phyloP scores from a whole-genome alignment of 1,140 invertebrate species.

The Hylaeus anthracinus region DNA sequence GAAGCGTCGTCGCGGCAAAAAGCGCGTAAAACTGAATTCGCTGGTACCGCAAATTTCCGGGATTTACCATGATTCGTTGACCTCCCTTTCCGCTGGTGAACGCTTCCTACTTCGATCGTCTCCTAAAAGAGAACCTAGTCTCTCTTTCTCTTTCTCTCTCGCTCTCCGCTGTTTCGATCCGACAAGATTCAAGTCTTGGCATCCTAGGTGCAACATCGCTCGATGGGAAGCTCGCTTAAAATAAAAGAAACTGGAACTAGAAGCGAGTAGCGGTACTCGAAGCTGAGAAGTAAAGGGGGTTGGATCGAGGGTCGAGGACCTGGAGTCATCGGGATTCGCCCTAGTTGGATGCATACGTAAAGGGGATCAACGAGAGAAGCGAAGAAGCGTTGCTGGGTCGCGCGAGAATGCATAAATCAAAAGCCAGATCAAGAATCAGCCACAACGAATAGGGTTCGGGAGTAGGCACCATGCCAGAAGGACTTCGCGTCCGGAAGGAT shows the following conservation, averaged over 20 bases:
- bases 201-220: not conserved
- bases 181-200: not conserved
- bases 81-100: not conserved
- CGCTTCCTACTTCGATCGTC: constrained; percentile 5
- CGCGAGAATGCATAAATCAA: constrained; percentile 27
- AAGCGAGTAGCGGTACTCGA: not conserved
- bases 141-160: not conserved
- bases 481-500: constrained; percentile 10
- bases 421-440: constrained; percentile 47
- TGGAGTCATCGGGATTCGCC: not conserved
- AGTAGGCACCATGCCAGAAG: constrained; percentile 27
- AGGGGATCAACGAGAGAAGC: not conserved
- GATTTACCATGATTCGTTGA: not conserved
- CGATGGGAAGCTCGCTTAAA: constrained; percentile 14
- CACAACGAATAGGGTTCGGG: constrained; percentile 16
- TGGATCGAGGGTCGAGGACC: no score
- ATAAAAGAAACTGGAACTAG: constrained; percentile 9
- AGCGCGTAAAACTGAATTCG: not conserved
- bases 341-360: no score
- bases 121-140: not conserved
- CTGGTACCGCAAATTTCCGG: not conserved
- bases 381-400: constrained; percentile 1
- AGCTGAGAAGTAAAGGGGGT: not conserved
- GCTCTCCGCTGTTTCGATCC: not conserved
- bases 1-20: not conserved